These are phyloP conservation scores for Tipula helvola DNA, from an alignment of 2,888 invertebrate species.

Conservation along the genomic window DNA sequence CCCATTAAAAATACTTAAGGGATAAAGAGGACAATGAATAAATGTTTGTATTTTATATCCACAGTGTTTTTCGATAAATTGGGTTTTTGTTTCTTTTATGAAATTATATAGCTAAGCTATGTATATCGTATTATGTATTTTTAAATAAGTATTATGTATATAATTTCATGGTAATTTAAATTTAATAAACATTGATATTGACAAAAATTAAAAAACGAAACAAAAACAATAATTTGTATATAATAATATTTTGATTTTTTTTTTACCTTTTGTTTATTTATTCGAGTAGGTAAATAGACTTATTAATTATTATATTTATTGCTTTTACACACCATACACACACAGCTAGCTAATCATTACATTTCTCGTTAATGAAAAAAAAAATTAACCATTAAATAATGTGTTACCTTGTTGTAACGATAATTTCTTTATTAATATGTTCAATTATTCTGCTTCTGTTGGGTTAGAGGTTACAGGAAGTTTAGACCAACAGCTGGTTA, in stretches of 20 bases:
- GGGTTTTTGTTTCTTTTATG: not conserved
- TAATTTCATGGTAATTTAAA: constrained; percentile 4
- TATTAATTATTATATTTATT: not conserved
- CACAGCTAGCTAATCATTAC: not conserved
- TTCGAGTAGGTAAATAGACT: not conserved
- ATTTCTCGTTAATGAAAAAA: not conserved
- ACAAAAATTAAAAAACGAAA: not conserved
- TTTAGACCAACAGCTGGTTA: not conserved
- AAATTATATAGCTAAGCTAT: not conserved
- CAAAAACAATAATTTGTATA: not conserved
- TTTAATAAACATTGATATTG: not conserved
- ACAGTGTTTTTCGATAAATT: not conserved
- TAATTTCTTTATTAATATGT: not conserved
- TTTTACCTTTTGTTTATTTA: not conserved
- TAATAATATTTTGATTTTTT: not conserved
- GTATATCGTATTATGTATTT: too few species aligned
- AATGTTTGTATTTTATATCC: not conserved
- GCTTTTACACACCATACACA: not conserved
- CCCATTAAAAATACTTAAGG: constrained; percentile 9
- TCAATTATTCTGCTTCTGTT: not conserved
- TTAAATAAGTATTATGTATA: not conserved
- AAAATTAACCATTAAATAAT: not conserved
- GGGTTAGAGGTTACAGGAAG: not conserved
- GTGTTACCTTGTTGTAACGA: not conserved
- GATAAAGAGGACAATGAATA: constrained; percentile 9